Evolutionary conservation across 2,888 invertebrate species (phyloP), one percentile per base, ranked within the genome.

Genomic region (Andrena flavipes): DNA sequence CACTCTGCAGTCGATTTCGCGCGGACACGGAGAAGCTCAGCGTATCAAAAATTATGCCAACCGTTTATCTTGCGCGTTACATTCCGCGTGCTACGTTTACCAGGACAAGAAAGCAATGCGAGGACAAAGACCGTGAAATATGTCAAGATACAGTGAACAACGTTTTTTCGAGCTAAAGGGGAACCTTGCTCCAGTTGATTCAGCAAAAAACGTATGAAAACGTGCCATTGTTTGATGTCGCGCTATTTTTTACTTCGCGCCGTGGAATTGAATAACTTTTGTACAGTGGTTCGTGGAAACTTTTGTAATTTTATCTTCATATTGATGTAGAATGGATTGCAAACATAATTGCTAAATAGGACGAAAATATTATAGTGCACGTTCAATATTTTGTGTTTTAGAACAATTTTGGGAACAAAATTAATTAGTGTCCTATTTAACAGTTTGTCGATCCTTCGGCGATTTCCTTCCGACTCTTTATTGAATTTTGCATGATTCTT

Each of bases 111-210:
- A 29, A 13, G 29, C 13, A 23, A 10, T 8, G 33, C 2, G 23
- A 29, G 13, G 48, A 63, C 30, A 35, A 60, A 56, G 20, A 29
- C 76, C 10, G 7, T 5, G 62, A 29, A 64, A 23, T 33, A 63
- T 54, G 48, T 33, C n/a, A 67, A 78, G 76, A 54, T 68, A 33
- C 13, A 35, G 23, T 29, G 20, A 16, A 68, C n/a, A 26, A 42
- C n/a, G 42, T 0, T 29, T 67, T 67, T 42, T 7, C 60, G 51
- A 16, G 20, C 60, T 60, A 77, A 77, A 77, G 65, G 42, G 29
- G 51, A 60, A 35, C 20, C 26, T 73, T 13, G 59, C 60, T 67
- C 23, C 60, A 42, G 35, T 67, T 76, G 67, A 42, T 16, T 10
- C 35, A 35, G n/a, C 10, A 42, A 26, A 23, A 77, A 29, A 3